A percentile compares a stretch with the other conserved stretches of the same genome.
These are phyloP conservation scores for Poeciliopsis turneri DNA, from an alignment of 2,797 vertebrate species.

Conservation along the genomic window DNA sequence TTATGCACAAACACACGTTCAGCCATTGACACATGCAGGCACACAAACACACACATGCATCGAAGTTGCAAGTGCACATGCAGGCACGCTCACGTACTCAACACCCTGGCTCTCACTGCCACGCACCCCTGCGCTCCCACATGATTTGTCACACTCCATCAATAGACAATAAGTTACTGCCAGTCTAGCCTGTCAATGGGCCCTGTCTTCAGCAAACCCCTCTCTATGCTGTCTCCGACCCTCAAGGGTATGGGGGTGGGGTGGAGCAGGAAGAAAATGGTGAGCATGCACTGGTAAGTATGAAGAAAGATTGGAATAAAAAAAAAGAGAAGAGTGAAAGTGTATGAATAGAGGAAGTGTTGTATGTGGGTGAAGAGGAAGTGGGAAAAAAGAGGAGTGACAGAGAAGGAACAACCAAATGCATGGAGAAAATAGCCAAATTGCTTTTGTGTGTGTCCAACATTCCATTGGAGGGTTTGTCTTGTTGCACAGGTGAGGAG, in stretches of 20 bases:
- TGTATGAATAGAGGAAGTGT: conserved; percentile 30
- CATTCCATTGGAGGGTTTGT: conserved; percentile 47
- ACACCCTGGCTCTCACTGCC: conserved; percentile 80
- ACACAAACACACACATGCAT: conserved; percentile 45
- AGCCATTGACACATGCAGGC: conserved; percentile 32
- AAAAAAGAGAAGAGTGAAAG: conserved; percentile 4
- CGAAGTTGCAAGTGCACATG: conserved; percentile 59
- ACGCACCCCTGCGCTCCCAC: conserved; percentile 85
- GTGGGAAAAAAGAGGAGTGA: conserved; percentile 39
- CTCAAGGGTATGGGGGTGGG: conserved; percentile 29
- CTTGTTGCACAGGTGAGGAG: conserved; percentile 49
- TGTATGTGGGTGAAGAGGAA: conserved; percentile 22
- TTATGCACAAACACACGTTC: conserved; percentile 67
- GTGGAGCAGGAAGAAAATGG: conserved; percentile 42
- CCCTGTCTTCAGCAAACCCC: conserved; percentile 85
- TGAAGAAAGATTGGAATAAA: conserved; percentile 26
- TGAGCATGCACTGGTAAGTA: conserved; percentile 37
- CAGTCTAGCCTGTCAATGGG: conserved; percentile 90
- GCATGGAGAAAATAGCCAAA: conserved; percentile 53
- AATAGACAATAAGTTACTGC: conserved; percentile 98
- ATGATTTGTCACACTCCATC: conserved; percentile 95
- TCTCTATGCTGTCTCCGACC: conserved; percentile 62
- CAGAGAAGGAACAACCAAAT: conserved; percentile 32
- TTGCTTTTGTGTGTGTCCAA: conserved; percentile 45
- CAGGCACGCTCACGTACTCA: conserved; percentile 73